Base-by-base conservation (phyloP, 2,797 vertebrate species). In the Microchirus variegatus region DNA sequence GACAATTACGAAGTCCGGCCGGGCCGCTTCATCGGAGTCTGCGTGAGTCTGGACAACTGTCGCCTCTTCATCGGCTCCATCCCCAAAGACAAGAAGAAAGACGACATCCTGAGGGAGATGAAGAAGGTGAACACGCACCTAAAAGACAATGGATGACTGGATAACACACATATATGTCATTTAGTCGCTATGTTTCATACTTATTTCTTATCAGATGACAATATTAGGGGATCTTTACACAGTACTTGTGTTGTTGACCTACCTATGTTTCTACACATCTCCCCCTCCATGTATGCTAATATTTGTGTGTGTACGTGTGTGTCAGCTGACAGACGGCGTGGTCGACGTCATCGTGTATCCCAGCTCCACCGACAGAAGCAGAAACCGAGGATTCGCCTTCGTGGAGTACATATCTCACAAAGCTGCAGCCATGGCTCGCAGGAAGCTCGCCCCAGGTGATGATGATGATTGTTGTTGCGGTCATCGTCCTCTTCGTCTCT, bases 321-420 rank as follows among this genome's bases (percentile, higher is more conserved):
- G 2, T 13, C 58, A 96, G 92, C 92, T 97, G 77, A 96, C 97
- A 0, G 95, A 98, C 61, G 96, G 96, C 4, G 96, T 99, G 74
- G 90, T 96, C 73, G 95, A 99, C 72, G 96, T 98, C 63, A 97
- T 97, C 58, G 92, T 98, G 48, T 96, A 95, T 83, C 95, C 95
- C 54, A 96, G 94, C 86, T 92, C 94, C 58, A 46, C 62, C 0
- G 92, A 92, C 60, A 95, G 94, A 83, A 94, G 82, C 67, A 95
- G 90, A 76, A 98, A 98, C 84, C 93, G 97, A 69, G 96, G 97
- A 44, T 99, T 97, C 58, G 96, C 97, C 22, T 98, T 98, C 75
- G 93, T 99, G 5, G 95, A 98, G 80, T 99, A 97, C 58, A 94
- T 96, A 66, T 96, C 96, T 53, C 97, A 99, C 86, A 96, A 97